Conservation (phyloP, 2,113 vertebrate species). For the Phalacrocorax brasilianus region DNA sequence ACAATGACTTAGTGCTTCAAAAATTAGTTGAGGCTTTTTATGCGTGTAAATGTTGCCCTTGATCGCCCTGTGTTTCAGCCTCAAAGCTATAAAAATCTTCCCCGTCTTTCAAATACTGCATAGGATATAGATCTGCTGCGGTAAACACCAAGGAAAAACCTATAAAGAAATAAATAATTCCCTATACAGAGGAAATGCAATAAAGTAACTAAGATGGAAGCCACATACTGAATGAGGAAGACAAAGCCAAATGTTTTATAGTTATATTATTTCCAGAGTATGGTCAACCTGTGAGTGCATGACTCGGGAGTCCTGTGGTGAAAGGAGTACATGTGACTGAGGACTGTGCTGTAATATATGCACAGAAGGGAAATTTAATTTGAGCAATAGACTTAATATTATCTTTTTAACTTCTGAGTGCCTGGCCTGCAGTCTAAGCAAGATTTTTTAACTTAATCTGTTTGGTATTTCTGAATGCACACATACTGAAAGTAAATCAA, state of each 20-base stretch:
- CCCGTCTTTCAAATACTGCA: background rate
- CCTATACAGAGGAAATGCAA: background rate
- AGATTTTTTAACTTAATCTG: background rate
- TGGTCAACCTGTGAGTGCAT: background rate
- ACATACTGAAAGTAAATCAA: background rate
- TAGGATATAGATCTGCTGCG: background rate
- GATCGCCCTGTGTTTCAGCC: background rate
- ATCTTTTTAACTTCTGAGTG: background rate
- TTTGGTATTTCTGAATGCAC: background rate
- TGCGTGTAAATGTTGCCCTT: background rate
- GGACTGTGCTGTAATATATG: background rate
- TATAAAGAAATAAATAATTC: background rate
- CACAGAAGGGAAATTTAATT: background rate
- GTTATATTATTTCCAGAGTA: background rate
- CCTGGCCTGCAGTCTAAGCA: background rate
- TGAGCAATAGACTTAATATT: background rate
- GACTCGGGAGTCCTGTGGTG: background rate
- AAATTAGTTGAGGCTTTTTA: background rate
- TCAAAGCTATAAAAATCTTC: slow-evolving; percentile 12
- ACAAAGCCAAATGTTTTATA: background rate
- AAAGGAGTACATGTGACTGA: background rate
- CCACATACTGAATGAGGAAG: background rate
- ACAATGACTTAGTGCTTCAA: slow-evolving; percentile 12
- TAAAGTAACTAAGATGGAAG: background rate
- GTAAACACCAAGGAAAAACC: background rate